These are phyloP conservation scores for Rousettus madagascariensis DNA, from an alignment of 2,797 vertebrate species.

Conservation along the genomic window DNA sequence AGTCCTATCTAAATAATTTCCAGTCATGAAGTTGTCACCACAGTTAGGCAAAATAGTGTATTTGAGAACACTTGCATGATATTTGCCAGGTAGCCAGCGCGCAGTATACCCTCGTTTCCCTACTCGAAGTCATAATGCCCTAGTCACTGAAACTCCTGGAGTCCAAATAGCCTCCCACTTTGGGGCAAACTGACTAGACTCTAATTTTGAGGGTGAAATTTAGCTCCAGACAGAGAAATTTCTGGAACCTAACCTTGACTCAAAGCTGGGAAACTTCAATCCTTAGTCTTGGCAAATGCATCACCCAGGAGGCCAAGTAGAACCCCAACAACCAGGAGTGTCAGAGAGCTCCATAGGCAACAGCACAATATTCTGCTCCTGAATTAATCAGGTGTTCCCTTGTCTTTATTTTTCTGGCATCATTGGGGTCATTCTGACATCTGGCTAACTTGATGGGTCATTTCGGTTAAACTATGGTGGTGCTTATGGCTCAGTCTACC, in stretches of 20 bases:
- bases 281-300: neutral
- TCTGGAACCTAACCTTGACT: neutral
- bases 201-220: neutral
- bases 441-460: neutral
- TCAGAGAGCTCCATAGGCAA: neutral
- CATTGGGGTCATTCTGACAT: neutral
- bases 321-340: neutral
- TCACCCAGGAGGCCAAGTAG: neutral
- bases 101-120: neutral
- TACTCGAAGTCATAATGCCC: neutral
- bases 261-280: neutral
- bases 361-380: neutral
- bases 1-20: neutral
- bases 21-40: neutral
- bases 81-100: neutral
- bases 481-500: neutral
- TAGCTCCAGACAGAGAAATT: neutral
- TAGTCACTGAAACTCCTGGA: neutral
- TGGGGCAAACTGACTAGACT: neutral
- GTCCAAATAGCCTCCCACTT: neutral
- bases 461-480: neutral
- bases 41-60: neutral
- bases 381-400: neutral
- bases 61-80: neutral
- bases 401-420: neutral